Conservation (phyloP, 2,888 invertebrate genomes). For the Rhamphomyia laevipes region DNA sequence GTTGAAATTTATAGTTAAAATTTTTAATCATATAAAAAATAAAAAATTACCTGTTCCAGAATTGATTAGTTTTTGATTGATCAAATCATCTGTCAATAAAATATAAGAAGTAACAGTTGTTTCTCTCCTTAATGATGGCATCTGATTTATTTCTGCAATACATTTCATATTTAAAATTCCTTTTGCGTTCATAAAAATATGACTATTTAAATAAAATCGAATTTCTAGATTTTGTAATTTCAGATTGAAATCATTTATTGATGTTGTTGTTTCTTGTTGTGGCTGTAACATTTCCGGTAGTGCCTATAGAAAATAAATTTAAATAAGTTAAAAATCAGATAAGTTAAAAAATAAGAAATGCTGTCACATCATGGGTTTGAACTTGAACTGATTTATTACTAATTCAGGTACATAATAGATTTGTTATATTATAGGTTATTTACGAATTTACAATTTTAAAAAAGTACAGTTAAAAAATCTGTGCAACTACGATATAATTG, state of each 20-base stretch:
- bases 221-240: slow-evolving; percentile 28
- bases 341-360: too few relatives aligned
- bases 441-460: too few relatives aligned
- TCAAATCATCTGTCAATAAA: slow-evolving; percentile 27
- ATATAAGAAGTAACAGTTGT: slow-evolving; percentile 24
- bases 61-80: slow-evolving; percentile 32
- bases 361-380: too few relatives aligned
- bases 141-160: slow-evolving; percentile 30
- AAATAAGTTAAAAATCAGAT: too few relatives aligned
- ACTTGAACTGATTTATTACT: too few relatives aligned
- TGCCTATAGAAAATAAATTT: slow-evolving; percentile 20
- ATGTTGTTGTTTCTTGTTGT: slow-evolving; percentile 28
- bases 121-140: slow-evolving; percentile 27
- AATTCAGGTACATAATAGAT: too few relatives aligned
- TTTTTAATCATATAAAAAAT: too few relatives aligned
- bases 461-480: too few relatives aligned
- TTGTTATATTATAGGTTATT: too few relatives aligned
- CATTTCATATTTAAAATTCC: slow-evolving; percentile 27
- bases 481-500: too few relatives aligned
- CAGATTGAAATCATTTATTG: slow-evolving; percentile 29
- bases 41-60: slow-evolving; percentile 24
- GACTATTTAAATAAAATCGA: slow-evolving; percentile 31
- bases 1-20: too few relatives aligned
- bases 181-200: slow-evolving; percentile 22
- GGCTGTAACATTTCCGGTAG: slow-evolving; percentile 25